Conservation (phyloP, 2,797 vertebrate species). For the Brachyalestes nurse region DNA sequence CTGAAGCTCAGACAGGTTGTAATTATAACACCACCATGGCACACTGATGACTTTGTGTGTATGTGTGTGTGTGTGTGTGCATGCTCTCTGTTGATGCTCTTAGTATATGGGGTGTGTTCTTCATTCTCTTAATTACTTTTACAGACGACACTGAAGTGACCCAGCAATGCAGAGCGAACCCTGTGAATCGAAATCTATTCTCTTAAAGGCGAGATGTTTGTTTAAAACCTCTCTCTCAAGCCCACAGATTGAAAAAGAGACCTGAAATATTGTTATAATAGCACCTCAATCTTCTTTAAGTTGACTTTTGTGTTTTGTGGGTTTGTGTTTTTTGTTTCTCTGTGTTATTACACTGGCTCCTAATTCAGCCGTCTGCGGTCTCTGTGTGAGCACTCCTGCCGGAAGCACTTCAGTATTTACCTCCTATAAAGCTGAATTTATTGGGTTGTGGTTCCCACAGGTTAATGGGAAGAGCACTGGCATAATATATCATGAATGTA, state of each 20-base stretch:
- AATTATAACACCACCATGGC: neutral
- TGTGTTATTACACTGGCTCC: constrained; percentile 6
- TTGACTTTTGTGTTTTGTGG: too few relatives aligned
- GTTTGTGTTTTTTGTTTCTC: neutral
- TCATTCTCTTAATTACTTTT: neutral
- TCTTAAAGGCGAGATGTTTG: neutral
- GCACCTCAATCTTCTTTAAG: neutral
- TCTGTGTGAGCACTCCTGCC: neutral
- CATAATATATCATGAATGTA: constrained; percentile 68
- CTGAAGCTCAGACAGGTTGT: neutral
- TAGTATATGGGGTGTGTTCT: neutral
- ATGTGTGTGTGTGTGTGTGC: neutral
- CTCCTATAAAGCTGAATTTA: constrained; percentile 67
- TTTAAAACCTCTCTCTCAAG: neutral
- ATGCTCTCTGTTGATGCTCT: neutral
- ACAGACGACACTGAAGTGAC: neutral
- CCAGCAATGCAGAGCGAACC: neutral
- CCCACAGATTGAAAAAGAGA: neutral
- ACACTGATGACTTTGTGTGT: neutral
- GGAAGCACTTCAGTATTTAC: constrained; percentile 36
- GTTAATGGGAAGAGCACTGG: constrained; percentile 68
- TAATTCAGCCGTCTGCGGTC: constrained; percentile 1
- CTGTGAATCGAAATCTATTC: neutral
- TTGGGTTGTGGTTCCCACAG: constrained; percentile 59
- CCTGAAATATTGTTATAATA: neutral